Percentiles rank a stretch among this genome's conserved stretches.
Evolutionary conservation across 1,140 invertebrate species (phyloP).

Genomic region (Reticulitermes speratus): DNA sequence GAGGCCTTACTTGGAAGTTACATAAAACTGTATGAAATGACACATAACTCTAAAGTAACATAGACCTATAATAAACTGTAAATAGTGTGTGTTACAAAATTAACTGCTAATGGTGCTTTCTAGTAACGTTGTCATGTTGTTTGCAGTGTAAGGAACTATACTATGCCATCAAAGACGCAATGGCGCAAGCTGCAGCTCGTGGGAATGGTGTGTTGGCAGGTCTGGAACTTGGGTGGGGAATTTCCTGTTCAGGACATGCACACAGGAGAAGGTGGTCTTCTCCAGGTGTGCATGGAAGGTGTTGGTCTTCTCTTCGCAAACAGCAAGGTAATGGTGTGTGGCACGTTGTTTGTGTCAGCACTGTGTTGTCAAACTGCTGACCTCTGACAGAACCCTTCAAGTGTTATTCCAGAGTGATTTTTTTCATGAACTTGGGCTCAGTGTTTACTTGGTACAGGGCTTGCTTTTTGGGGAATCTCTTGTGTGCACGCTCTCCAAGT

Average conservation of each 20-base stretch:
- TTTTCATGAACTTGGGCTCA: too few species aligned
- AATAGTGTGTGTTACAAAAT: background rate
- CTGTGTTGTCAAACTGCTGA: background rate
- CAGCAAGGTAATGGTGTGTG: conserved; percentile 85
- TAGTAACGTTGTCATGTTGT: background rate
- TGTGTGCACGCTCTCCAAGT: too few species aligned
- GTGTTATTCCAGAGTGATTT: too few species aligned
- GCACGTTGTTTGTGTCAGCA: background rate
- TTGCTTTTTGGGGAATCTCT: too few species aligned
- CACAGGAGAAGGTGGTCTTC: conserved; percentile 92
- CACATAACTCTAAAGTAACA: too few species aligned
- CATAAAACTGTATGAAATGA: too few species aligned
- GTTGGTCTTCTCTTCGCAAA: conserved; percentile 97
- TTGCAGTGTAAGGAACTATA: conserved; percentile 97
- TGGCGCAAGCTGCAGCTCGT: conserved; percentile 91
- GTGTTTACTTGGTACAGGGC: too few species aligned
- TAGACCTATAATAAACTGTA: too few species aligned
- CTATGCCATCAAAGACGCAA: conserved; percentile 97
- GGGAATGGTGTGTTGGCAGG: conserved; percentile 71
- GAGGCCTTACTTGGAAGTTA: too few species aligned
- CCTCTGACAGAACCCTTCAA: background rate
- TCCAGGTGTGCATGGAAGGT: conserved; percentile 99
- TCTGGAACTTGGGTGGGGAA: conserved; percentile 89
- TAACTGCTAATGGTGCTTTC: background rate
- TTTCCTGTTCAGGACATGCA: conserved; percentile 98